These are phyloP conservation scores for Theropithecus gelada DNA, from an alignment of 2,113 vertebrate species.

Conservation along the genomic window DNA sequence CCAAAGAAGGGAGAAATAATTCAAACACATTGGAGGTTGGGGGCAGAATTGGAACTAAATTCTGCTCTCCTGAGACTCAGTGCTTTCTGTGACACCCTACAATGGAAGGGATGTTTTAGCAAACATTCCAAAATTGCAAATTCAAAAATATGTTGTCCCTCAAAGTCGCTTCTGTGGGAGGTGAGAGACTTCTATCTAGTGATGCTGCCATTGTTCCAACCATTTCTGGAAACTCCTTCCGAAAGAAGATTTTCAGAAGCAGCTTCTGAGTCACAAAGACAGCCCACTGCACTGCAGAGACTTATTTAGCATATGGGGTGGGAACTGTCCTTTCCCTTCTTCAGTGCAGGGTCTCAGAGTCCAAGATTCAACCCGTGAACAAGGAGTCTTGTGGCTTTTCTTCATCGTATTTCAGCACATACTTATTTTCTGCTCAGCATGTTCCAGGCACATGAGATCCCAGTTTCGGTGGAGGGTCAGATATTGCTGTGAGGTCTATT, in stretches of 20 bases:
- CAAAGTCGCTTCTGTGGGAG: conserved; percentile 62
- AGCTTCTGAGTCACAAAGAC: conserved; percentile 53
- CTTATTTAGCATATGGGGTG: not conserved
- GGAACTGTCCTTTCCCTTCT: not conserved
- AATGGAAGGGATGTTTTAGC: not conserved
- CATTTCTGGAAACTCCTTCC: conserved; percentile 62
- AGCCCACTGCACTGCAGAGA: not conserved
- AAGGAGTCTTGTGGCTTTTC: not conserved
- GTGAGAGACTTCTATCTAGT: conserved; percentile 64
- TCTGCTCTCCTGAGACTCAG: not conserved
- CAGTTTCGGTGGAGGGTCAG: not conserved
- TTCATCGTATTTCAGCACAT: not conserved
- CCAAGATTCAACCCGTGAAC: not conserved
- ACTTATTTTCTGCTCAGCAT: not conserved
- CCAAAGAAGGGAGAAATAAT: not conserved
- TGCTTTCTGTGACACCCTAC: not conserved
- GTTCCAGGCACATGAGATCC: not conserved
- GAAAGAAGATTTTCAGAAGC: conserved; percentile 19
- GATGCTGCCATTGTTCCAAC: conserved; percentile 59
- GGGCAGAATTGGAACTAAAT: too few relatives aligned
- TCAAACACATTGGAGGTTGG: not conserved
- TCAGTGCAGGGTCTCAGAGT: not conserved
- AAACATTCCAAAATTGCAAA: conserved; percentile 45
- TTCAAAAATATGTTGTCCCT: conserved; percentile 56
- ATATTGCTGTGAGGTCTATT: not conserved